Evolutionary conservation across 2,797 vertebrate genomes (phyloP).

Genomic region (Morus bassanus): DNA sequence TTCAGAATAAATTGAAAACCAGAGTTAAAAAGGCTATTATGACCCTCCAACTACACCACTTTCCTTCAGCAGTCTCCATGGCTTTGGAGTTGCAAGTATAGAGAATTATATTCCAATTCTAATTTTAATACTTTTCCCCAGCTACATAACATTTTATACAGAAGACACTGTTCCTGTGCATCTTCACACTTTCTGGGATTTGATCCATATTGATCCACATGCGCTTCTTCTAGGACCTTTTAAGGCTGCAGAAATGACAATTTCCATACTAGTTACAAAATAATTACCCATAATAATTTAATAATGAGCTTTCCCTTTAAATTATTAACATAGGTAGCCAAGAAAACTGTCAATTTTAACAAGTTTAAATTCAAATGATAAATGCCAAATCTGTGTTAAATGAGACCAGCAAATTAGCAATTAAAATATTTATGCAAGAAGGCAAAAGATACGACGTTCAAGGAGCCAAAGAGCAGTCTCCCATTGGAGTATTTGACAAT

Average conservation of each 20-base stretch:
- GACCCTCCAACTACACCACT: neutral
- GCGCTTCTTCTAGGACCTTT: neutral
- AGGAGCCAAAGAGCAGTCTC: neutral
- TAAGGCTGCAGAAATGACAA: conserved; percentile 31
- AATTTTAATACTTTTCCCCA: neutral
- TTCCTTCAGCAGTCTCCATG: neutral
- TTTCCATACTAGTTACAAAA: conserved; percentile 40
- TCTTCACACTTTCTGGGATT: neutral
- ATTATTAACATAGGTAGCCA: conserved; percentile 67
- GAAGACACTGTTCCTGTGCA: neutral
- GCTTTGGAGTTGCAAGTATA: neutral
- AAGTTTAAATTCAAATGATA: conserved; percentile 55
- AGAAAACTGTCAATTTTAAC: conserved; percentile 58
- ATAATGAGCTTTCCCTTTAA: conserved; percentile 62
- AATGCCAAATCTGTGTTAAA: conserved; percentile 63
- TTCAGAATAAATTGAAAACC: neutral
- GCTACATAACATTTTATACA: neutral
- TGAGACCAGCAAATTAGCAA: conserved; percentile 68
- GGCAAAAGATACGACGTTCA: conserved; percentile 12
- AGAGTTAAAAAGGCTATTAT: neutral
- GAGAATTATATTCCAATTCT: neutral
- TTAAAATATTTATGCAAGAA: conserved; percentile 69
- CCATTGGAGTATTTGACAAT: neutral
- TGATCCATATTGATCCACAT: neutral
- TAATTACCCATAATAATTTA: conserved; percentile 63